Base-by-base conservation (phyloP, 2,113 vertebrate species). In the Glaucomys volans region DNA sequence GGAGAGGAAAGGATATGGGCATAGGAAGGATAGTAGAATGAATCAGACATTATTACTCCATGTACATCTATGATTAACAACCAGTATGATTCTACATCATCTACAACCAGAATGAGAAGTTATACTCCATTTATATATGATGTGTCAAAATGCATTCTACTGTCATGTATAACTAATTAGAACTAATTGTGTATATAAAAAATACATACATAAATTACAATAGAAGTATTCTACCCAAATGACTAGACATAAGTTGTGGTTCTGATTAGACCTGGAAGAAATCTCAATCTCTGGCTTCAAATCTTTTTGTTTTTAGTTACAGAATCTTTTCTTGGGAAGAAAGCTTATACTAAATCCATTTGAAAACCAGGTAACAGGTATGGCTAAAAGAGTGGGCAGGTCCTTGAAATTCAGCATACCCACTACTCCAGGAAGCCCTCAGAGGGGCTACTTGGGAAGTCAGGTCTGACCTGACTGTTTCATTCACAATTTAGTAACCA, bases 251-350 rank as follows among this genome's bases (percentile, higher is more conserved):
- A 82, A 59, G 44, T 16, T 90, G 40, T 44, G 40, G 24, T 72
- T 74, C 75, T 74, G 30, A 69, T 81, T 50, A 74, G 52, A 72
- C 17, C 69, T 52, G n/a, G n/a, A 35, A 64, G 37, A 92, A 96
- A 50, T 50, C 20, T 76, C 44, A 83, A 28, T 59, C 77, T 77
- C 28, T 57, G 37, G 54, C 64, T 79, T 72, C 83, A 77, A 24
- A 74, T 72, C 54, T 72, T 62, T 77, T 50, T 82, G n/a, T 44
- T 66, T 82, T 82, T 40, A 64, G 62, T 59, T 30, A 40, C 8
- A 84, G 64, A 83, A 71, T 20, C 20, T 71, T 94, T 95, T 66
- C 92, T 71, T 74, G 64, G 62, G 32, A 88, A 62, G 79, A 64
- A 86, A 75, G 37, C 4, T 72, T 35, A 66, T 0, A 4, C 2